These are phyloP conservation scores for Dicycla oo DNA, from an alignment of 2,888 invertebrate genomes.

Conservation along the genomic window DNA sequence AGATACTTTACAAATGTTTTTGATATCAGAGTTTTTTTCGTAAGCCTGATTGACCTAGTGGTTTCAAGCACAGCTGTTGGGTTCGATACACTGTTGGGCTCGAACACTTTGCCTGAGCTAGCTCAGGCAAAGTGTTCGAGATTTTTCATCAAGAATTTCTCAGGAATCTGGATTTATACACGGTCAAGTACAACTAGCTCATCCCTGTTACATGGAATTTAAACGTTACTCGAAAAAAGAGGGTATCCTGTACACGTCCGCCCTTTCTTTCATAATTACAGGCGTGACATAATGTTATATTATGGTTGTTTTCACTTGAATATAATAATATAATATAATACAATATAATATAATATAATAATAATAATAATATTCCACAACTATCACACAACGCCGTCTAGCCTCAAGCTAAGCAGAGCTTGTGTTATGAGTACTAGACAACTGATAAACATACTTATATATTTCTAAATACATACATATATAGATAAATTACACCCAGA, in stretches of 20 bases:
- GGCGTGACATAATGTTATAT: neutral
- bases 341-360: too few relatives aligned
- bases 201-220: neutral
- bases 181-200: neutral
- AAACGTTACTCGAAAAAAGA: neutral
- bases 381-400: too few relatives aligned
- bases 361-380: too few relatives aligned
- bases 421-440: too few relatives aligned
- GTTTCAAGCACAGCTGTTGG: neutral
- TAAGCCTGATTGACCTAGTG: too few relatives aligned
- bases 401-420: too few relatives aligned
- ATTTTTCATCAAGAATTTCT: neutral
- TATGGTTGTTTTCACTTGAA: neutral
- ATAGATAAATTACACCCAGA: too few relatives aligned
- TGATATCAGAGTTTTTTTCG: neutral
- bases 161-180: neutral
- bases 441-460: too few relatives aligned
- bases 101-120: too few relatives aligned
- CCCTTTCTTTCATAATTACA: neutral
- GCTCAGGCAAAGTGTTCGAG: neutral
- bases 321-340: too few relatives aligned
- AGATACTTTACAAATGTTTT: slow-evolving; percentile 41
- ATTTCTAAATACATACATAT: too few relatives aligned
- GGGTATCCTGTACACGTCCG: neutral
- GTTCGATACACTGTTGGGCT: neutral